A percentile compares a stretch with the other conserved stretches of the same genome.
Conservation (phyloP, 2,797 vertebrate species). For the Passerculus sandwichensis region DNA sequence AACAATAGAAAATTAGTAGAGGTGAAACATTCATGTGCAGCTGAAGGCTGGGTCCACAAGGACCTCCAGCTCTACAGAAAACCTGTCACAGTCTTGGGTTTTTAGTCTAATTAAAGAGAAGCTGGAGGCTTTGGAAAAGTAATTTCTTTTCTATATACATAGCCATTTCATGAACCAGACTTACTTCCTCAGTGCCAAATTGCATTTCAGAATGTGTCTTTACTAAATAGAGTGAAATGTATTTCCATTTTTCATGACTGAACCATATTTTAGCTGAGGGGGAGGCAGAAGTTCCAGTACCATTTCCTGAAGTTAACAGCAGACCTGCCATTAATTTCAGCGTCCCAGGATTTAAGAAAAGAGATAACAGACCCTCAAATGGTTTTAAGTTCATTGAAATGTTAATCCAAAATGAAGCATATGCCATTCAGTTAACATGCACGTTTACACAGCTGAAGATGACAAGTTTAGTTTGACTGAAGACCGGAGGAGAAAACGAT, state of each 20-base stretch:
- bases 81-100: slow-evolving; percentile 3
- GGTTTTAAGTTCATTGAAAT: slow-evolving; percentile 41
- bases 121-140: slow-evolving; percentile 35
- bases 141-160: slow-evolving; percentile 22
- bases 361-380: slow-evolving; percentile 48
- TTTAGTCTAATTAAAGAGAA: slow-evolving; percentile 54
- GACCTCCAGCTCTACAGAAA: slow-evolving; percentile 18
- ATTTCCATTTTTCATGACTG: slow-evolving; percentile 52
- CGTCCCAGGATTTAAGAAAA: background rate
- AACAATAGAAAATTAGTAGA: background rate
- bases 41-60: slow-evolving; percentile 2
- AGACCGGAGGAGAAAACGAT: slow-evolving; percentile 52
- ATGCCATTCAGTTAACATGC: slow-evolving; percentile 39
- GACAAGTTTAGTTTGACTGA: slow-evolving; percentile 55
- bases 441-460: slow-evolving; percentile 55
- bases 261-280: slow-evolving; percentile 26
- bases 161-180: slow-evolving; percentile 31
- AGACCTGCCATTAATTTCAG: slow-evolving; percentile 46
- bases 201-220: slow-evolving; percentile 48
- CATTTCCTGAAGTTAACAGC: slow-evolving; percentile 51
- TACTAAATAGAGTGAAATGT: slow-evolving; percentile 55
- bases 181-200: slow-evolving; percentile 24
- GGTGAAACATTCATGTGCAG: background rate
- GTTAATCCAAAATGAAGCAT: slow-evolving; percentile 41
- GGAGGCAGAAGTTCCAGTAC: slow-evolving; percentile 44